These are phyloP conservation scores for Conchocele bisecta DNA, from an alignment of 2,888 invertebrate species.

Conservation along the genomic window DNA sequence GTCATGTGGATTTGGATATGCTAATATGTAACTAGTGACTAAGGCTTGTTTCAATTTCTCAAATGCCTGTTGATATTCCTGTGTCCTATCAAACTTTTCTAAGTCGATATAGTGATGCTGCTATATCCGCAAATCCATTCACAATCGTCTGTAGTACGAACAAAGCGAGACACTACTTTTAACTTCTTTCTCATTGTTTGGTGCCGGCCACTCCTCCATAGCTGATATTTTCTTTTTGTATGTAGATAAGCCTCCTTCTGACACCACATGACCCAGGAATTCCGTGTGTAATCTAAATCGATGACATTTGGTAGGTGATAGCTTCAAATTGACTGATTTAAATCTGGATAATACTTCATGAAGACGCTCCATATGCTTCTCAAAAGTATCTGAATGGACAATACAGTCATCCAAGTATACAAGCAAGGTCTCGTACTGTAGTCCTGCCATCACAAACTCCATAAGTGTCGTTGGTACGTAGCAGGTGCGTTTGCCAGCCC, in stretches of 20 bases:
- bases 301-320: neutral
- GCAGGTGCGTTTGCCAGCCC: neutral
- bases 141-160: neutral
- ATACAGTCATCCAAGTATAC: neutral
- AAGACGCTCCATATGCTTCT: neutral
- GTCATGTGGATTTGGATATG: constrained; percentile 25
- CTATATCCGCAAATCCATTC: neutral
- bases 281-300: neutral
- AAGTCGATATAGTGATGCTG: neutral
- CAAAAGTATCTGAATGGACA: neutral
- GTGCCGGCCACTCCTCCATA: neutral
- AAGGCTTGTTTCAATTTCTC: constrained; percentile 7
- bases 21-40: constrained; percentile 13
- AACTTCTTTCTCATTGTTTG: too few relatives aligned
- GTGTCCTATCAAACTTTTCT: neutral
- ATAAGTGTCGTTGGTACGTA: neutral
- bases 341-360: neutral
- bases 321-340: neutral
- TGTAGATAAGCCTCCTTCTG: neutral
- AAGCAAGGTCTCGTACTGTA: neutral
- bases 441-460: neutral
- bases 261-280: neutral
- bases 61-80: constrained; percentile 8
- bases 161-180: too few relatives aligned
- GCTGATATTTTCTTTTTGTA: neutral